Base-by-base conservation (phyloP, 2,888 invertebrate species). In the Sinodicranocentrus sp. region DNA sequence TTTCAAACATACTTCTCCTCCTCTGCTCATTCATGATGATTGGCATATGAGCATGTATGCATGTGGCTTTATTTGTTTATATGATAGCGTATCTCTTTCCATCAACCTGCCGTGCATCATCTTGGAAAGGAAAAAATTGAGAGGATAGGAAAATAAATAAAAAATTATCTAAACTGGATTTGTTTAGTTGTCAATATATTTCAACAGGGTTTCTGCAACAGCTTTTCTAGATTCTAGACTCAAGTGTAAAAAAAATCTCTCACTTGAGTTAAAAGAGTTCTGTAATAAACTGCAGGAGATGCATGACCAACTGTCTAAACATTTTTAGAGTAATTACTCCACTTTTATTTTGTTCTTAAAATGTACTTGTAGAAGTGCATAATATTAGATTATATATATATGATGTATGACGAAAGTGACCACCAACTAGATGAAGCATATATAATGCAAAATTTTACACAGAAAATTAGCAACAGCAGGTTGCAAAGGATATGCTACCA, bases 381-480 rank as follows among this genome's bases (percentile, higher is more conserved):
- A 10, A 48, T 48, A n/a, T 48, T 5, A 2, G 48, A 48, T 48
- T 33, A 33, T 10, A 33, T 6, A 33, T 52, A 52, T 2, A 2
- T 23, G 57, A 25, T 13, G 2, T 10, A 57, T 10, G 48, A 48
- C 15, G 48, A 6, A 48, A 10, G 3, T 63, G 63, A 28, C 63
- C 63, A 63, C 63, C n/a, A 28, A 33, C 5, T 33, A 48, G 48
- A 48, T 5, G 19, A 19, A 65, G 19, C 15, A 73, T n/a, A n/a
- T n/a, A n/a, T 44, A 73, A 73, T 73, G 73, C 39, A 10, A 54
- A 44, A 57, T 63, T 72, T 72, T 52, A 65, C 13, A 33, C 21
- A 28, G 33, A 52, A 61, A 63, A 75, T 75, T 33, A 63, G 21
- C 75, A 75, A 52, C 75, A 75, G 75, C 75, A 75, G 75, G 75